Conservation (phyloP, 92 coral and sea anemone genomes). For the Phymanthus crucifer region DNA sequence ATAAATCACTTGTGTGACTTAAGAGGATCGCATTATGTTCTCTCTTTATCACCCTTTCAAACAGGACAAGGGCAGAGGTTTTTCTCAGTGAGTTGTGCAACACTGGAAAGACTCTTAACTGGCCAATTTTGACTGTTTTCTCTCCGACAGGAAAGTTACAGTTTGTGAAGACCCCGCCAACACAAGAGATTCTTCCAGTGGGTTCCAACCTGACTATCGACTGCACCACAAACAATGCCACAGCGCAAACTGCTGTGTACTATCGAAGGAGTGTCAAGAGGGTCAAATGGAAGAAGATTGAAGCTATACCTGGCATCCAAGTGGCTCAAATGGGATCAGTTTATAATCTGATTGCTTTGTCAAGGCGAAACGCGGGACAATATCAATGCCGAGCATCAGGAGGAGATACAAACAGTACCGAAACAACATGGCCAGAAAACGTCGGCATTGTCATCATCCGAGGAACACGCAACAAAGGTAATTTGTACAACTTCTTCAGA, state of each 20-base stretch:
- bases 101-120: too few species aligned
- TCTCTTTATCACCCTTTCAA: too few species aligned
- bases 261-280: not conserved
- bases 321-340: slow-evolving; percentile 17
- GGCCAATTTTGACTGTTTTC: not conserved
- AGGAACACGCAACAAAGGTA: not conserved
- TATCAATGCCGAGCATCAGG: slow-evolving; percentile 42
- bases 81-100: too few species aligned
- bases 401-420: slow-evolving; percentile 9
- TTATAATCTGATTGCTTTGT: slow-evolving; percentile 6
- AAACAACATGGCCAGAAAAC: slow-evolving; percentile 8
- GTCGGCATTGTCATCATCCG: slow-evolving; percentile 11
- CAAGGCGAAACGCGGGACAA: slow-evolving; percentile 10
- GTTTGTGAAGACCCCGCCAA: not conserved
- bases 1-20: slow-evolving; percentile 13
- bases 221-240: not conserved
- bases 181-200: not conserved
- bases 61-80: too few species aligned
- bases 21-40: not conserved
- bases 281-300: slow-evolving; percentile 10
- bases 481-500: not conserved
- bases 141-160: not conserved
- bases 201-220: not conserved
- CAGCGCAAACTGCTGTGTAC: slow-evolving; percentile 17
- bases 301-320: slow-evolving; percentile 4